phyloP scores from a whole-genome alignment of 1,140 invertebrate genomes.

The Stratiolaelaps scimitus region DNA sequence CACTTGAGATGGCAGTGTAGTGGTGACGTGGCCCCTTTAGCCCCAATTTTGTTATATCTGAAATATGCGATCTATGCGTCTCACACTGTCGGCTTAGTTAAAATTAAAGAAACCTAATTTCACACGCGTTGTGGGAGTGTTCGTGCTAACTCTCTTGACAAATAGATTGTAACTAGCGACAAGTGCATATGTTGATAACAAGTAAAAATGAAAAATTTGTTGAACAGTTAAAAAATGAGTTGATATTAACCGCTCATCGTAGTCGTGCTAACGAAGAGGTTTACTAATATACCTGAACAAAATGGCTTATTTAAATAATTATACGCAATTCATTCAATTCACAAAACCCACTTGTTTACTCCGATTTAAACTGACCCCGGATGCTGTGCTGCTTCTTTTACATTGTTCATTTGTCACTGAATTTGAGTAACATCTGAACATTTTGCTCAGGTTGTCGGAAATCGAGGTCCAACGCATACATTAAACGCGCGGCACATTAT shows the following conservation, averaged over 20 bases:
- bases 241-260: too few relatives aligned
- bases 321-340: slow-evolving; percentile 28
- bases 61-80: not conserved
- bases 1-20: not conserved
- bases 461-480: slow-evolving; percentile 42
- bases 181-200: too few relatives aligned
- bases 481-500: slow-evolving; percentile 47
- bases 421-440: too few relatives aligned
- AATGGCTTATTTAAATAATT: slow-evolving; percentile 24
- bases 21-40: slow-evolving; percentile 8
- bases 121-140: too few relatives aligned
- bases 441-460: slow-evolving; percentile 47
- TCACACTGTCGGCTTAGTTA: too few relatives aligned
- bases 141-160: too few relatives aligned
- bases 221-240: too few relatives aligned
- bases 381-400: not conserved
- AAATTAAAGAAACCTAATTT: too few relatives aligned
- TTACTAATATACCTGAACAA: too few relatives aligned
- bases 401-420: not conserved
- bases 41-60: slow-evolving; percentile 22
- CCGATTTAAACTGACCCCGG: not conserved
- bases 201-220: too few relatives aligned
- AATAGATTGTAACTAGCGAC: too few relatives aligned
- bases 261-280: too few relatives aligned
- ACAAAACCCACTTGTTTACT: slow-evolving; percentile 20